These are phyloP conservation scores for Cantharis nigra DNA, from an alignment of 2,888 invertebrate species.

Conservation along the genomic window DNA sequence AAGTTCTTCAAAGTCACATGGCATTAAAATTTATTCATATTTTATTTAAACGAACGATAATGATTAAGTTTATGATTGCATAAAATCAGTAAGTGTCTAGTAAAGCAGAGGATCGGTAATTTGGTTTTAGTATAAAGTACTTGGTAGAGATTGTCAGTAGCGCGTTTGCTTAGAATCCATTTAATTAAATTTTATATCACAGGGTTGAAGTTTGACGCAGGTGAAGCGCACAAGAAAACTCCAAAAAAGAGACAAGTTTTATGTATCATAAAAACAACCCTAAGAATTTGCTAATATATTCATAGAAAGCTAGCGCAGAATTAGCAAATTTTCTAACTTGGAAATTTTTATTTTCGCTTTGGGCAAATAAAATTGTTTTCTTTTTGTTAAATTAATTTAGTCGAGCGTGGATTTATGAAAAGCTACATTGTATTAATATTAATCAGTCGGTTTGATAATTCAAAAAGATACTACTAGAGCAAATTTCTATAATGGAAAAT, in stretches of 20 bases:
- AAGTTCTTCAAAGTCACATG: neutral
- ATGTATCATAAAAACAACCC: constrained; percentile 21
- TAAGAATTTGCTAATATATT: constrained; percentile 25
- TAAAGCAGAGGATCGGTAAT: constrained; percentile 22
- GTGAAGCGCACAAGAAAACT: constrained; percentile 24
- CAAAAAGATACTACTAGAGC: neutral
- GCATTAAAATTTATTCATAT: constrained; percentile 17
- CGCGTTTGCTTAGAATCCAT: constrained; percentile 29
- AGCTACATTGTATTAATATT: constrained; percentile 8
- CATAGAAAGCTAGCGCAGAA: constrained; percentile 18
- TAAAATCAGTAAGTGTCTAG: constrained; percentile 21
- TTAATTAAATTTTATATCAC: constrained; percentile 42
- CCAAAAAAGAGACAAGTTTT: constrained; percentile 15
- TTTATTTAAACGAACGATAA: constrained; percentile 12
- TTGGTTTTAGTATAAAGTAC: constrained; percentile 19
- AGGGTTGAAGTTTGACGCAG: constrained; percentile 34
- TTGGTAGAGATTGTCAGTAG: constrained; percentile 23
- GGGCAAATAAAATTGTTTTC: constrained; percentile 6
- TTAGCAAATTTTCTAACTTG: constrained; percentile 14
- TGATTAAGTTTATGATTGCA: constrained; percentile 22
- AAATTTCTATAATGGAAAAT: constrained; percentile 2
- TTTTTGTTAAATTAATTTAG: constrained; percentile 10
- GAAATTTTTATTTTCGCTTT: constrained; percentile 8
- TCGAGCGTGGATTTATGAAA: neutral
- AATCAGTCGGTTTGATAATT: constrained; percentile 11